Conservation (phyloP, 2,113 vertebrate genomes). For the Protomyctophum bolini region DNA sequence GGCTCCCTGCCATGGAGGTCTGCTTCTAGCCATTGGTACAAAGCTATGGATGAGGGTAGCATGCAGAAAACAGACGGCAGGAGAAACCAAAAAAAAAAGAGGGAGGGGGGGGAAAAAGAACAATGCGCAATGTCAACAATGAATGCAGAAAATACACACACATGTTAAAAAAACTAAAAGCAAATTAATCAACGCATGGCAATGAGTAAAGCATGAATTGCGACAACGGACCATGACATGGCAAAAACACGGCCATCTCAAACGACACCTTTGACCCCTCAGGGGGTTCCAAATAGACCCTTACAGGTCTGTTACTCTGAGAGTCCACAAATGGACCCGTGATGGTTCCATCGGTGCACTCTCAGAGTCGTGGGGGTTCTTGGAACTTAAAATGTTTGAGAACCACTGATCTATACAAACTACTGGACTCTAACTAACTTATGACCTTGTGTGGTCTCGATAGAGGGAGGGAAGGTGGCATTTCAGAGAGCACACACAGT, state of each 20-base stretch:
- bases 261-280: conserved; percentile 1
- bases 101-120: conserved; percentile 29
- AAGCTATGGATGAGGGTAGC: conserved; percentile 82
- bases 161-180: conserved; percentile 33
- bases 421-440: no score
- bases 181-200: conserved; percentile 44
- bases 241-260: conserved; percentile 15
- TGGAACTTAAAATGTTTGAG: background rate
- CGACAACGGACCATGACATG: conserved; percentile 11
- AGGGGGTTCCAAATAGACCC: no score
- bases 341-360: no score
- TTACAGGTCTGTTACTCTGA: no score
- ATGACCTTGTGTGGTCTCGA: background rate
- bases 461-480: background rate
- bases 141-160: conserved; percentile 31
- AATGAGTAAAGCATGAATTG: conserved; percentile 43
- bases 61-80: conserved; percentile 82
- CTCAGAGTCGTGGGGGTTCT: no score
- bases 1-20: conserved; percentile 90
- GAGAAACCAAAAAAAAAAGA: conserved; percentile 64
- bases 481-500: conserved; percentile 6
- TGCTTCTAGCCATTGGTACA: conserved; percentile 95
- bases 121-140: conserved; percentile 55
- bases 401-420: background rate
- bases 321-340: no score